A percentile compares a stretch with the other conserved stretches of the same genome.
Conservation (phyloP, 2,888 invertebrate genomes). For the Drosophila anceps region DNA sequence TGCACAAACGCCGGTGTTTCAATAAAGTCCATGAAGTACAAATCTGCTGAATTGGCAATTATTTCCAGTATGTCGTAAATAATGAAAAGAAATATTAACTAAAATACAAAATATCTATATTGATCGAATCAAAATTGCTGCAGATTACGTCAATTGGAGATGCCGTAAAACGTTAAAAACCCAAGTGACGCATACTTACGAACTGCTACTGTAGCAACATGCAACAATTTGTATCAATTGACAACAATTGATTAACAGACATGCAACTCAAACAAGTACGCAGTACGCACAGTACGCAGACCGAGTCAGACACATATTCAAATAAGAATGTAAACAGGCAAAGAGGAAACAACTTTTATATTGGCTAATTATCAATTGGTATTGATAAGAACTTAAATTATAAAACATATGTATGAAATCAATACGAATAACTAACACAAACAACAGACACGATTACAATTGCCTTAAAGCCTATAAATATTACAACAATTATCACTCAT, state of each 20-base stretch:
- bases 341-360: not conserved
- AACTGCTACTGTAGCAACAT: slow-evolving; percentile 43
- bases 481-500: not conserved
- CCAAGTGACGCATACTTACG: slow-evolving; percentile 23
- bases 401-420: too few relatives aligned
- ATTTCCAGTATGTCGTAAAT: not conserved
- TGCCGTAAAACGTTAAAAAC: slow-evolving; percentile 5
- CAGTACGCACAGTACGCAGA: too few relatives aligned
- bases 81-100: too few relatives aligned
- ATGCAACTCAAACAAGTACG: slow-evolving; percentile 30
- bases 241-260: slow-evolving; percentile 54
- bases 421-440: not conserved
- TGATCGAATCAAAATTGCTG: slow-evolving; percentile 3
- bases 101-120: not conserved
- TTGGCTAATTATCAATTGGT: not conserved
- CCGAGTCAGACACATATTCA: slow-evolving; percentile 5
- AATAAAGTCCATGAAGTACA: slow-evolving; percentile 32
- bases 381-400: not conserved
- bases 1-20: slow-evolving; percentile 43
- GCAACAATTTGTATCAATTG: slow-evolving; percentile 70
- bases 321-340: slow-evolving; percentile 7
- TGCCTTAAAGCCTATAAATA: not conserved
- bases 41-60: slow-evolving; percentile 19
- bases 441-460: not conserved
- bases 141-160: slow-evolving; percentile 15